Evolutionary conservation across 1,140 invertebrate genomes (phyloP).

Genomic region (Asobara japonica): DNA sequence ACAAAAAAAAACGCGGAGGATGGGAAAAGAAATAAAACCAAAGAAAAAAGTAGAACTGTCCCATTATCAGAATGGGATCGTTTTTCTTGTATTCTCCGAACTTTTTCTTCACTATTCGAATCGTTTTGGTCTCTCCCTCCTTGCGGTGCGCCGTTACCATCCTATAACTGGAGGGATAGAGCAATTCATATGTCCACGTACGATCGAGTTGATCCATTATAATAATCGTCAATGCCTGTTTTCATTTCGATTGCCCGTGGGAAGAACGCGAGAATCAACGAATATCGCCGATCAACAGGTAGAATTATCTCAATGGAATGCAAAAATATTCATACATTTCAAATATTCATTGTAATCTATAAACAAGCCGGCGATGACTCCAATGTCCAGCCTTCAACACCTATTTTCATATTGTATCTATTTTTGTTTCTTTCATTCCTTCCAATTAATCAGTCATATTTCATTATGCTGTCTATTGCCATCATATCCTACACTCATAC

Average conservation of each 20-base stretch:
- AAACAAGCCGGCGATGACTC: too few species aligned
- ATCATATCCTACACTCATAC: too few species aligned
- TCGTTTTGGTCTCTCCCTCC: not conserved
- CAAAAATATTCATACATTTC: not conserved
- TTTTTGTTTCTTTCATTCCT: too few species aligned
- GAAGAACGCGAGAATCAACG: not conserved
- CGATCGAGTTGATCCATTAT: not conserved
- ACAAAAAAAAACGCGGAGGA: not conserved
- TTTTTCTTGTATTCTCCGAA: not conserved
- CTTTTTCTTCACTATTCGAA: not conserved
- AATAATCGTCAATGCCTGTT: not conserved
- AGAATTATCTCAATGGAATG: not conserved
- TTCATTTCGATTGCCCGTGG: not conserved
- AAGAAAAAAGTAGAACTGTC: not conserved
- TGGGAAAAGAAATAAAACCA: not conserved
- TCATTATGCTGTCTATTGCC: too few species aligned
- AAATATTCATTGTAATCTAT: too few species aligned
- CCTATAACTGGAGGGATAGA: not conserved
- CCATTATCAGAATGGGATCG: conserved; percentile 13
- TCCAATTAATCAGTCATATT: too few species aligned
- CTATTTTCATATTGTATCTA: too few species aligned
- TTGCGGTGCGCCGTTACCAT: not conserved
- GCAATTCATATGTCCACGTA: not conserved
- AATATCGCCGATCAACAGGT: conserved; percentile 6
- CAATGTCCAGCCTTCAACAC: too few species aligned